Evolutionary conservation across 1,140 invertebrate species (phyloP), one percentile per base, ranked within the genome.

Genomic region (Aphaenogaster rudis): DNA sequence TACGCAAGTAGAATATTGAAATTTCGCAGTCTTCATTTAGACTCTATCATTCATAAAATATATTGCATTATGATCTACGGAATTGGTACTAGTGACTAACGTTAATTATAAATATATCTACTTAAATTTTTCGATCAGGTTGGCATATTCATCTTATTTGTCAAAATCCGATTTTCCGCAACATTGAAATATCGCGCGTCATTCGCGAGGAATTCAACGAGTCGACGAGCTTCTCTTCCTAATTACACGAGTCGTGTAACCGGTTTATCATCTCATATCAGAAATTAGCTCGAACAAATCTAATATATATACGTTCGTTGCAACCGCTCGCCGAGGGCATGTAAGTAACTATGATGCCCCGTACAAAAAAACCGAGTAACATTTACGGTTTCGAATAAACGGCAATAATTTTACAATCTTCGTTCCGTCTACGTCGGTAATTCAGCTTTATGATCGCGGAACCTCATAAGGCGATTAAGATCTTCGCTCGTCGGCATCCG

Each of bases 391-490:
- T 84, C 80, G 67, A 84, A 82, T 82, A 82, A 82, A 82, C 80
- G 80, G 54, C 33, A 74, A 84, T 84, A 84, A 84, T 74, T 84
- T 84, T 84, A 84, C 69, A 84, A 84, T 84, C 54, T 76, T 61
- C 45, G 39, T 52, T 59, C 39, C 52, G 54, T 84, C 69, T 76
- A 39, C 33, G 54, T 76, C 71, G 69, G 54, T 84, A 61, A 74
- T 84, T 74, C 69, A 84, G 71, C 54, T 84, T 84, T 84, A 84
- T 72, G 54, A 76, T 33, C 52, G 69, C 69, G 80, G 69, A 84
- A 84, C 69, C 57, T 84, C 52, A 84, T 84, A 84, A 84, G 80
- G 21, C 54, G 80, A 84, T 84, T 84, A 84, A 84, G 69, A 84
- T 63, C 69, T 76, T 71, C 15, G 36, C 78, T 71, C 78, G 79